A percentile compares a stretch with the other conserved stretches of the same genome.
Evolutionary conservation across 2,888 invertebrate species (phyloP).

Genomic region (Cremastinae sp.): DNA sequence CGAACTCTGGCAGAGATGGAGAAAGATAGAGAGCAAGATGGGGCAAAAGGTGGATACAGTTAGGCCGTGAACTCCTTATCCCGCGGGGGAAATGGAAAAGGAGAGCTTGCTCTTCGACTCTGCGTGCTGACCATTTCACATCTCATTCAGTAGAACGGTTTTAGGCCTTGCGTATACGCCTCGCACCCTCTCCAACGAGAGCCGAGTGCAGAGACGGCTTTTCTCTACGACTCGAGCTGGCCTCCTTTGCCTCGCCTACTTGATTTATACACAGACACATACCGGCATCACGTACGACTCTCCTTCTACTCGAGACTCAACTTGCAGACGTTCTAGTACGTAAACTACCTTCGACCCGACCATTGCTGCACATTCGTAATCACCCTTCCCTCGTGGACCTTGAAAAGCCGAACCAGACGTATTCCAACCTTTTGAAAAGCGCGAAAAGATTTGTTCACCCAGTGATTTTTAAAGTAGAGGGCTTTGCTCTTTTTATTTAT

Average conservation of each 20-base stretch:
- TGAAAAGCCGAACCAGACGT: constrained; percentile 36
- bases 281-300: neutral
- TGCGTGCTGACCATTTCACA: constrained; percentile 78
- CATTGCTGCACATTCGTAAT: constrained; percentile 15
- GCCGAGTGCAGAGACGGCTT: constrained; percentile 37
- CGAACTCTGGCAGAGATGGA: constrained; percentile 35
- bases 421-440: too few species aligned
- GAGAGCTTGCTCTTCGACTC: constrained; percentile 55
- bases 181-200: constrained; percentile 45
- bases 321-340: constrained; percentile 16
- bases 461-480: too few species aligned
- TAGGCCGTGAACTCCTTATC: constrained; percentile 29
- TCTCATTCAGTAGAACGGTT: constrained; percentile 74
- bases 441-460: too few species aligned
- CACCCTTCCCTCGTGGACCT: constrained; percentile 21
- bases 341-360: constrained; percentile 23
- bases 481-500: too few species aligned
- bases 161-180: constrained; percentile 64
- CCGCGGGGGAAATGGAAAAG: constrained; percentile 38
- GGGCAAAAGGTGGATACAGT: constrained; percentile 14
- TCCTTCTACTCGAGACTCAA: constrained; percentile 28
- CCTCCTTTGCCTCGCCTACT: neutral
- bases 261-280: neutral
- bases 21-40: constrained; percentile 45
- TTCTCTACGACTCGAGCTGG: constrained; percentile 43